Base-by-base conservation (phyloP, 2,113 vertebrate species). In the Anolis carolinensis region DNA sequence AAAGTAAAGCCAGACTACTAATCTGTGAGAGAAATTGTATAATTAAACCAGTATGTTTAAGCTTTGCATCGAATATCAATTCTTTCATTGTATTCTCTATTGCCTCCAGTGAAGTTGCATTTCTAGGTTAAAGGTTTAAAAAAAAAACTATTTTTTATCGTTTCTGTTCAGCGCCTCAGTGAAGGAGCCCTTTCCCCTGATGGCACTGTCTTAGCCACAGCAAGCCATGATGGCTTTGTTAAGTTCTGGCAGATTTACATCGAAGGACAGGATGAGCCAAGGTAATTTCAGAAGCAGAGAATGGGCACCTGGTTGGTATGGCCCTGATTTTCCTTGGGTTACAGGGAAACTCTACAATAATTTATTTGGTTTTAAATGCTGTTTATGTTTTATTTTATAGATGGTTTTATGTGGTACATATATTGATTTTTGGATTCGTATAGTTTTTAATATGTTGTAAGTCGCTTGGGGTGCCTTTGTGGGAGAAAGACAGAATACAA, bases 181-280 rank as follows among this genome's bases (percentile, higher is more conserved):
- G 98, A 99, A 94, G 99, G 99, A 67, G 98, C 98, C 0, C 96
- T 99, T 86, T 99, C 99, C 68, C 99, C 99, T 67, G 99, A 99
- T 91, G 99, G 99, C 71, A 98, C 98, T 0, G 98, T 99, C 70
- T 94, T 99, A 88, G 98, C 99, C 92, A 99, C 99, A 39, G 99
- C 99, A 67, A 99, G 98, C 87, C 98, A 99, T 20, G 99, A 99
- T 77, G 99, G 99, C 77, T 98, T 96, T 90, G 98, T 99, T 85
- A 99, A 99, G 94, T 99, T 99, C 95, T 99, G 99, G 99, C 99
- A 99, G 95, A 99, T 99, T 86, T 99, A 99, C 90, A 98, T 99
- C 67, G 99, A 99, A 82, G 98, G 96, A 2, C 98, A 98, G 86
- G 98, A 99, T 65, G 97, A 98, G 70, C 98, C 98, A 36, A 98